phyloP scores from a whole-genome alignment of 2,113 vertebrate species.

The Ictidomys tridecemlineatus region DNA sequence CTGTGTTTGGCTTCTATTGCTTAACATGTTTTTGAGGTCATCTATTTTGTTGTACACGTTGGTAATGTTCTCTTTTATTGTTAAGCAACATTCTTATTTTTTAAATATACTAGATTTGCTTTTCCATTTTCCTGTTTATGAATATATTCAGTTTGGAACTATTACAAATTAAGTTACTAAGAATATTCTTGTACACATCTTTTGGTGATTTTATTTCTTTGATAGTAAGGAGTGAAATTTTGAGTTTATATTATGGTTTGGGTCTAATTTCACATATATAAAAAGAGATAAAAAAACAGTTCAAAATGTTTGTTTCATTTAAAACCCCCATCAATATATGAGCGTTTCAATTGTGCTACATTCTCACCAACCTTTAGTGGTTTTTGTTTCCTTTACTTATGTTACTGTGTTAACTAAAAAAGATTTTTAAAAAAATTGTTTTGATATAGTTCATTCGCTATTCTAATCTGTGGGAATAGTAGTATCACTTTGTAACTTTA shows the following conservation, averaged over 20 bases:
- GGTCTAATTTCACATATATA: background rate
- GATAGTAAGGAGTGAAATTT: background rate
- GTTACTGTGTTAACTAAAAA: background rate
- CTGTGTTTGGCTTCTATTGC: background rate
- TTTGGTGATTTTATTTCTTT: conserved; percentile 28
- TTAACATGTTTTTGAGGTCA: background rate
- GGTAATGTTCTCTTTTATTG: background rate
- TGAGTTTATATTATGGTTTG: background rate
- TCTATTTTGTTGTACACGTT: background rate
- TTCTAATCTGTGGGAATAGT: background rate
- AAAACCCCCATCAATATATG: background rate
- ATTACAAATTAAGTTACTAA: conserved; percentile 23
- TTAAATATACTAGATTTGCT: background rate
- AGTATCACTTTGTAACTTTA: background rate
- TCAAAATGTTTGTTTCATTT: background rate
- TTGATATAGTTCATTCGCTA: background rate
- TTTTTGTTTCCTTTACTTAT: background rate
- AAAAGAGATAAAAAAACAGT: conserved; percentile 14
- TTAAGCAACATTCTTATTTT: background rate
- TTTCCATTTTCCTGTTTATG: background rate
- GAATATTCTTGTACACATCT: background rate
- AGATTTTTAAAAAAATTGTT: background rate
- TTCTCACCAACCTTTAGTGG: background rate
- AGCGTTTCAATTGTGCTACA: background rate
- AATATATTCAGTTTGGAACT: background rate